Evolutionary conservation across 1,140 invertebrate species (phyloP).

Genomic region (Matsumurasca onukii): DNA sequence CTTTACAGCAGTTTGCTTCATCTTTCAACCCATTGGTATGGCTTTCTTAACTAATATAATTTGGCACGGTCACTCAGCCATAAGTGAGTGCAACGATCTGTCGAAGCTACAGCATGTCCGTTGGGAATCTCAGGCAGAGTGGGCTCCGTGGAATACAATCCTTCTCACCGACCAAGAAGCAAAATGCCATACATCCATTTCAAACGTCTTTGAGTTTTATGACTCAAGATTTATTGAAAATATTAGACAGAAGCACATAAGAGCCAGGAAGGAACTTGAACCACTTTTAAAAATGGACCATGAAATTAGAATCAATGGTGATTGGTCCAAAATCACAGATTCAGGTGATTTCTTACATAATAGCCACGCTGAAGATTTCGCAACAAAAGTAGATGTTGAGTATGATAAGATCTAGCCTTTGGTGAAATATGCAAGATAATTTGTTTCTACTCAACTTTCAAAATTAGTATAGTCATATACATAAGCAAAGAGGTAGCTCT

Average conservation of each 20-base stretch:
- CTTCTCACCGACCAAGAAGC: constrained; percentile 63
- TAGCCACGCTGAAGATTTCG: not conserved
- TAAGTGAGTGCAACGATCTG: constrained; percentile 60
- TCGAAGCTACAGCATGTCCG: constrained; percentile 57
- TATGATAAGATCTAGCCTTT: too few relatives aligned
- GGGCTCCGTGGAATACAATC: constrained; percentile 74
- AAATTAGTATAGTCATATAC: too few relatives aligned
- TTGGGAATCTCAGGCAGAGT: constrained; percentile 58
- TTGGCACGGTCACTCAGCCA: constrained; percentile 64
- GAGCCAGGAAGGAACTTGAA: constrained; percentile 23
- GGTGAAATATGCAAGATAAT: too few relatives aligned
- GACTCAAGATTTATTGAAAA: constrained; percentile 24
- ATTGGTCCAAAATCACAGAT: constrained; percentile 18
- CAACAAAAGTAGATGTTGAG: too few relatives aligned
- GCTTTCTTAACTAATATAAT: constrained; percentile 63
- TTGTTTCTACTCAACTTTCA: too few relatives aligned
- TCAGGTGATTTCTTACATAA: constrained; percentile 16
- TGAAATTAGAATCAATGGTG: not conserved
- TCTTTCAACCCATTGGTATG: constrained; percentile 54
- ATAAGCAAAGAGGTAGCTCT: too few relatives aligned
- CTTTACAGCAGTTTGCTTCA: constrained; percentile 32
- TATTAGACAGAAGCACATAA: constrained; percentile 22
- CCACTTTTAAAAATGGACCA: constrained; percentile 15
- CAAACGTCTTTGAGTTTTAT: constrained; percentile 25
- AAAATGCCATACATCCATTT: constrained; percentile 54